These are phyloP conservation scores for Tenthredo mesomela DNA, from an alignment of 2,888 invertebrate species.

Conservation along the genomic window DNA sequence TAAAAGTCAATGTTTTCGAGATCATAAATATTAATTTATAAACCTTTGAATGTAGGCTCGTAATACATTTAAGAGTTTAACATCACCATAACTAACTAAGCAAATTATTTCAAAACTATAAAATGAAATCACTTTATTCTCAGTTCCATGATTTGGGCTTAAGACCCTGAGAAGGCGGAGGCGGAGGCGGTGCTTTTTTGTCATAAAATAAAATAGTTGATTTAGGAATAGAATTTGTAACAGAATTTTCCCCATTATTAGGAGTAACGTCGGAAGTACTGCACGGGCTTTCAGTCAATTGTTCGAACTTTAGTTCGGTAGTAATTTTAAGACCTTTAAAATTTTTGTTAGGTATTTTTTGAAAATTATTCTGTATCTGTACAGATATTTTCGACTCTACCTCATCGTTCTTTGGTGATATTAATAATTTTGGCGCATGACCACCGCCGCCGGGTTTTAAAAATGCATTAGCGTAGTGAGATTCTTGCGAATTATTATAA, in stretches of 20 bases:
- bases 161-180: constrained; percentile 69
- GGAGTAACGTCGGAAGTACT: constrained; percentile 61
- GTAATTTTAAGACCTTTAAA: constrained; percentile 70
- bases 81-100: not conserved
- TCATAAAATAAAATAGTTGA: constrained; percentile 66
- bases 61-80: not conserved
- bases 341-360: constrained; percentile 67
- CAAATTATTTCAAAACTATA: not conserved
- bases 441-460: not conserved
- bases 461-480: not conserved
- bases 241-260: constrained; percentile 58
- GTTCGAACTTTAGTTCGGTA: constrained; percentile 68
- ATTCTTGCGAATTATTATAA: constrained; percentile 47
- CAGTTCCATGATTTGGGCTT: constrained; percentile 69
- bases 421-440: constrained; percentile 54
- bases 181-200: constrained; percentile 75
- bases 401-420: constrained; percentile 63
- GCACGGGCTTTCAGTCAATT: constrained; percentile 68
- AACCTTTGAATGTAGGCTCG: not conserved
- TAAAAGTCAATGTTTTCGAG: constrained; percentile 14
- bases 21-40: not conserved
- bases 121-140: not conserved
- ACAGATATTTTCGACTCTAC: constrained; percentile 67
- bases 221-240: not conserved
- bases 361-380: constrained; percentile 68